Base-by-base conservation (phyloP, 2,888 invertebrate genomes). In the Drosophila mettleri region DNA sequence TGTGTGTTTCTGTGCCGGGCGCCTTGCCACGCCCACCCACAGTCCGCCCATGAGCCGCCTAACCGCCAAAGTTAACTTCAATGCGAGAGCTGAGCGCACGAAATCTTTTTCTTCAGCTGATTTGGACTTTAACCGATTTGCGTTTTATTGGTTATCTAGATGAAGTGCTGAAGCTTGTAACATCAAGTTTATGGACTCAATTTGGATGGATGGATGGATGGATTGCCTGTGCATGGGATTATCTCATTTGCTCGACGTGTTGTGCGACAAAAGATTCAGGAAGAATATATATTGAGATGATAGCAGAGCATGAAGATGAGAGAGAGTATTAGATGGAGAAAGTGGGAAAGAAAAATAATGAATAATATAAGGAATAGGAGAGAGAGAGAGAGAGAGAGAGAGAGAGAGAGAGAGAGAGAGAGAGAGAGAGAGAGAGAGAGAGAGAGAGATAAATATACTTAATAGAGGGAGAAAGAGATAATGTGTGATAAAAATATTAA, bases 21-120 rank as follows among this genome's bases (percentile, higher is more conserved):
- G 67, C 69, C 60, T 24, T 60, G 67, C 52, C 74, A 62, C 73
- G 59, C 72, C 75, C 36, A 64, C 33, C 55, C 31, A 41, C 34
- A n/a, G 33, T 16, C 6, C 9, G 29, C 20, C 60, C 14, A 33
- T 36, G 29, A 16, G 6, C 16, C 36, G 20, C 53, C 24, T 18
- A 34, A 34, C 29, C 55, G 29, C 27, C 27, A 43, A 33, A 31
- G 53, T 53, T 43, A 53, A 45, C 51, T 61, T 61, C 57, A 53
- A 58, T 61, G 55, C 27, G 27, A 43, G 43, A 24, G 43, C 5
- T 27, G 43, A 27, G 43, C 43, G 53, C 52, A 31, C 57, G 20
- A 74, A 64, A 64, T 64, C 39, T 31, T 65, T 43, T 41, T 51
- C 49, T 58, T 51, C 54, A 54, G 31, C 62, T 41, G 48, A 29